A percentile compares a stretch with the other conserved stretches of the same genome.
Evolutionary conservation across 2,797 vertebrate genomes (phyloP).

Genomic region (Orestias chungarensis): DNA sequence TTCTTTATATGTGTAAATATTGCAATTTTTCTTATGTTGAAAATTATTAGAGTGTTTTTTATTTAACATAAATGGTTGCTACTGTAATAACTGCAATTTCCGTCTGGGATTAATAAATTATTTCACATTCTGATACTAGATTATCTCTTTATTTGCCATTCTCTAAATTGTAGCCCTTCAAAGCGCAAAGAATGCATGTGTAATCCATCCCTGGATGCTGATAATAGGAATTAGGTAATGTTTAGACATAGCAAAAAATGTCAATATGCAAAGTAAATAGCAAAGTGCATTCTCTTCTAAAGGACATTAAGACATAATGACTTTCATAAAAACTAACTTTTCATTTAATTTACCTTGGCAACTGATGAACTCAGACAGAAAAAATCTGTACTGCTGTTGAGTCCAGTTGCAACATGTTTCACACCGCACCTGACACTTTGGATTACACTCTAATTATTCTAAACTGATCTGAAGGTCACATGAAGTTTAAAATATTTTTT

Average conservation of each 20-base stretch:
- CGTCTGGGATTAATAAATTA: no score
- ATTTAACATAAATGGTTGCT: no score
- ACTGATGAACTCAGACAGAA: neutral
- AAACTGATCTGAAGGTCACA: neutral
- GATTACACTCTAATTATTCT: neutral
- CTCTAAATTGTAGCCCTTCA: slow-evolving; percentile 9
- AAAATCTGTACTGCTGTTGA: neutral
- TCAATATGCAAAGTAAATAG: neutral
- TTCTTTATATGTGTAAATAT: no score
- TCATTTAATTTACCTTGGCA: neutral
- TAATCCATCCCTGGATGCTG: slow-evolving; percentile 5
- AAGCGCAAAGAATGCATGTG: slow-evolving; percentile 7
- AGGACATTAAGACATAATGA: neutral
- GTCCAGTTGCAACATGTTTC: neutral
- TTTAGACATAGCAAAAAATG: neutral
- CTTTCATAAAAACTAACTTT: neutral
- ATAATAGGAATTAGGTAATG: neutral
- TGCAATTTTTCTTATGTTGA: no score
- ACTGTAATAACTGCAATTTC: no score
- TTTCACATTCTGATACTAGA: no score
- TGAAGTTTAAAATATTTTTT: neutral
- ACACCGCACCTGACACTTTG: neutral
- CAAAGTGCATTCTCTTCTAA: neutral
- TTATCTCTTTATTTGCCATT: slow-evolving; percentile 18
- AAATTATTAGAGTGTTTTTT: no score